These are phyloP conservation scores for Aporophyla lueneburgensis DNA, from an alignment of 2,888 invertebrate species.

Conservation along the genomic window DNA sequence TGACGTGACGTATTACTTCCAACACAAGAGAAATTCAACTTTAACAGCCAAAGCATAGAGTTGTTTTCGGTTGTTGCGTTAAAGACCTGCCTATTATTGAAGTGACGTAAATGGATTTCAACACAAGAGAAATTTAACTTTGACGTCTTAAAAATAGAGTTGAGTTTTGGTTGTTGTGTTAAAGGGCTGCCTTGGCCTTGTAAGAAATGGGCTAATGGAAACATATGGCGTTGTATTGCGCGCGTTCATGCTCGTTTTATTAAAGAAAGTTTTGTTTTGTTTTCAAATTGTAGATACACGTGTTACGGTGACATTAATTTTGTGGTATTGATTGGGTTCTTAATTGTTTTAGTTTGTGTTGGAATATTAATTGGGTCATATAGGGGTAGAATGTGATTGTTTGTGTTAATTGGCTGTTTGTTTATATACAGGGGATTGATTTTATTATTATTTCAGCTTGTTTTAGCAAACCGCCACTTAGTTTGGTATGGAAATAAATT, in stretches of 20 bases:
- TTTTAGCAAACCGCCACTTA: not conserved
- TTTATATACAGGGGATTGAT: not conserved
- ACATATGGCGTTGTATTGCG: slow-evolving; percentile 52
- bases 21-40: slow-evolving; percentile 9
- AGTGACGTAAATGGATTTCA: slow-evolving; percentile 12
- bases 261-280: slow-evolving; percentile 27
- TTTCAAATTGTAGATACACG: slow-evolving; percentile 12
- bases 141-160: not conserved
- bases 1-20: slow-evolving; percentile 31
- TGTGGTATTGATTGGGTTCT: slow-evolving; percentile 25
- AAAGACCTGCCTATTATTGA: slow-evolving; percentile 16
- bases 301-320: slow-evolving; percentile 15
- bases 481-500: not conserved
- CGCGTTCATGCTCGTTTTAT: slow-evolving; percentile 28
- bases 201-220: slow-evolving; percentile 38
- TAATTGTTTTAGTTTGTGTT: slow-evolving; percentile 8
- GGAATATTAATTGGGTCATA: not conserved
- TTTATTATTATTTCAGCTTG: not conserved
- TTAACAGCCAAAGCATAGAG: not conserved
- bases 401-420: not conserved
- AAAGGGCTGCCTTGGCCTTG: slow-evolving; percentile 44
- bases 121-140: not conserved
- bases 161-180: not conserved
- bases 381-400: not conserved
- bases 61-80: not conserved